Conservation (phyloP, 2,888 invertebrate species). For the Drosophila suboccidentalis region DNA sequence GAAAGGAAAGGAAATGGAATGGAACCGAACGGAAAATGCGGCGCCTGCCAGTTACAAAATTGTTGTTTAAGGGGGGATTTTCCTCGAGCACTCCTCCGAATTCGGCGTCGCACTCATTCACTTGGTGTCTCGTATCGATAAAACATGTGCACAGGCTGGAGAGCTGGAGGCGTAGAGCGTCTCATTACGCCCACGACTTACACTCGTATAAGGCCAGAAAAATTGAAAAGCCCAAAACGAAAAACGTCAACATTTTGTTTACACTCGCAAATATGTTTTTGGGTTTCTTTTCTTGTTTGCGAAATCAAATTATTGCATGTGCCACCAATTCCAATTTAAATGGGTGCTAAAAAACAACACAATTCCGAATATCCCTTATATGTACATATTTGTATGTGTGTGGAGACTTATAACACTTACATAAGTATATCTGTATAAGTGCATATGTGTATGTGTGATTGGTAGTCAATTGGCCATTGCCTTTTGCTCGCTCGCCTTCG, state of each 20-base stretch:
- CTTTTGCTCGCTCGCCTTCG: conserved; percentile 16
- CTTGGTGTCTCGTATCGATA: conserved; percentile 77
- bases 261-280: conserved; percentile 41
- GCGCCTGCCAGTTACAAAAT: conserved; percentile 62
- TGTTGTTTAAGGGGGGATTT: conserved; percentile 32
- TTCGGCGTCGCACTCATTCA: conserved; percentile 54
- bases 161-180: conserved; percentile 19
- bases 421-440: no score
- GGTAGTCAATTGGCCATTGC: conserved; percentile 56
- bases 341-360: conserved; percentile 47
- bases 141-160: conserved; percentile 55
- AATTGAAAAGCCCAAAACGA: conserved; percentile 44
- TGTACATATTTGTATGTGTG: neutral
- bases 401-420: neutral
- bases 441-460: conserved; percentile 6
- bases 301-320: conserved; percentile 78
- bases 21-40: conserved; percentile 46
- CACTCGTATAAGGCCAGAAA: conserved; percentile 27
- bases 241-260: conserved; percentile 64
- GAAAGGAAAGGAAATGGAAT: conserved; percentile 8
- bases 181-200: conserved; percentile 49
- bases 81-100: neutral
- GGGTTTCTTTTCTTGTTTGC: conserved; percentile 35
- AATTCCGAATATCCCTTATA: conserved; percentile 16
- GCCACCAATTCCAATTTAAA: conserved; percentile 68